Evolutionary conservation across 1,140 invertebrate genomes (phyloP).

Genomic region (Drosophila teissieri): DNA sequence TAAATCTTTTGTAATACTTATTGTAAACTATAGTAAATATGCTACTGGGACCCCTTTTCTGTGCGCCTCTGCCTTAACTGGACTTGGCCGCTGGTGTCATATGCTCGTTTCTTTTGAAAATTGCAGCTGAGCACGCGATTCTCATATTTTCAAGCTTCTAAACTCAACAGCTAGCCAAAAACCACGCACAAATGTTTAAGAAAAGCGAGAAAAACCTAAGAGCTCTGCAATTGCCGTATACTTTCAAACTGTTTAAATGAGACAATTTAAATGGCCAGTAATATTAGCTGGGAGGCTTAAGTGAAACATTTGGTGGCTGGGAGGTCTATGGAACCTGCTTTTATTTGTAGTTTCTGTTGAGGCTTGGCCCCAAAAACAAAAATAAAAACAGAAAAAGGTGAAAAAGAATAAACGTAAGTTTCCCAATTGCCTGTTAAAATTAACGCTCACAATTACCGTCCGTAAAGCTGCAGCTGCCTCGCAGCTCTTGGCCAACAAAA

Average conservation of each 20-base stretch:
- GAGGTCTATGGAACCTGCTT: slow-evolving; percentile 11
- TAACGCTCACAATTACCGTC: slow-evolving; percentile 46
- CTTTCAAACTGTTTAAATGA: slow-evolving; percentile 9
- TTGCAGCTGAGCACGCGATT: slow-evolving; percentile 67
- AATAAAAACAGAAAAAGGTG: neutral
- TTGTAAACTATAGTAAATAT: too few species aligned
- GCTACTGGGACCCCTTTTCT: neutral
- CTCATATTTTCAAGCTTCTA: slow-evolving; percentile 30
- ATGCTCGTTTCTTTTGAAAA: slow-evolving; percentile 45
- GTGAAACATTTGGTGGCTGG: slow-evolving; percentile 11
- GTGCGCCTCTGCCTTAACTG: slow-evolving; percentile 23
- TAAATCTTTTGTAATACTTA: neutral
- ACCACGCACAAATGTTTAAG: slow-evolving; percentile 27
- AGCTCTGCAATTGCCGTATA: slow-evolving; percentile 11
- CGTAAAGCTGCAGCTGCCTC: slow-evolving; percentile 42
- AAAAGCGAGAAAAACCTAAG: slow-evolving; percentile 8
- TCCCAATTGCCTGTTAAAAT: slow-evolving; percentile 58
- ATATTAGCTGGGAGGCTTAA: slow-evolving; percentile 9
- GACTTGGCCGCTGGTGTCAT: slow-evolving; percentile 58
- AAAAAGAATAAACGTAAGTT: slow-evolving; percentile 39
- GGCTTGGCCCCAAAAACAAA: neutral
- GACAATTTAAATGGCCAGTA: slow-evolving; percentile 6
- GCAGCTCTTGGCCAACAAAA: slow-evolving; percentile 42
- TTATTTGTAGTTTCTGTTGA: neutral
- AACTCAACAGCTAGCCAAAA: slow-evolving; percentile 13